Evolutionary conservation across 2,113 vertebrate genomes (phyloP).

Genomic region (Thalassarche chlororhynchos): DNA sequence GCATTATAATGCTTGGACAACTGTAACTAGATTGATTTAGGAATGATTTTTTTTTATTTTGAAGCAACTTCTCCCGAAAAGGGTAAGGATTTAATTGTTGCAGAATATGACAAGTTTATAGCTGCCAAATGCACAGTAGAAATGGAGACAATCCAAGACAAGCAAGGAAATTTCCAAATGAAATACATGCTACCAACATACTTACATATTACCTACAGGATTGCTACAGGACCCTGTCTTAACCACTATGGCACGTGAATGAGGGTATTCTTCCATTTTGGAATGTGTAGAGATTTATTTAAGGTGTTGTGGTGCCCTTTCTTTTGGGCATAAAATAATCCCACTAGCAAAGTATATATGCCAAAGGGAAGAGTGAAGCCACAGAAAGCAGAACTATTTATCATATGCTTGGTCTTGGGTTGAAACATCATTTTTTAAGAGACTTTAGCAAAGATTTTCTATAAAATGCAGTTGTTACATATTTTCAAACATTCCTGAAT

Average conservation of each 20-base stretch:
- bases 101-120: background rate
- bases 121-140: background rate
- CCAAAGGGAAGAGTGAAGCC: background rate
- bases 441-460: background rate
- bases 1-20: background rate
- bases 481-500: background rate
- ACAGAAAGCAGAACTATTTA: background rate
- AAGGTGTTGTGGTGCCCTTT: background rate
- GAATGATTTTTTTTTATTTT: background rate
- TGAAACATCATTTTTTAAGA: background rate
- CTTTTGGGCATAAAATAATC: background rate
- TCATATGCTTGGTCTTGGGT: background rate
- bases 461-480: background rate
- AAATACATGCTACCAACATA: background rate
- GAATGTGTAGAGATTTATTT: background rate
- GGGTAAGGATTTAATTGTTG: background rate
- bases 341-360: background rate
- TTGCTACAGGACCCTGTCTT: background rate
- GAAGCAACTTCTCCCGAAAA: background rate
- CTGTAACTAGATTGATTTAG: background rate
- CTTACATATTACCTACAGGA: background rate
- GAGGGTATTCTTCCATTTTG: background rate
- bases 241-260: background rate
- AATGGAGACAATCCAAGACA: background rate
- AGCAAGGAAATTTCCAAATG: background rate